Conservation (phyloP, 2,113 vertebrate species). For the Callaeas wilsoni region DNA sequence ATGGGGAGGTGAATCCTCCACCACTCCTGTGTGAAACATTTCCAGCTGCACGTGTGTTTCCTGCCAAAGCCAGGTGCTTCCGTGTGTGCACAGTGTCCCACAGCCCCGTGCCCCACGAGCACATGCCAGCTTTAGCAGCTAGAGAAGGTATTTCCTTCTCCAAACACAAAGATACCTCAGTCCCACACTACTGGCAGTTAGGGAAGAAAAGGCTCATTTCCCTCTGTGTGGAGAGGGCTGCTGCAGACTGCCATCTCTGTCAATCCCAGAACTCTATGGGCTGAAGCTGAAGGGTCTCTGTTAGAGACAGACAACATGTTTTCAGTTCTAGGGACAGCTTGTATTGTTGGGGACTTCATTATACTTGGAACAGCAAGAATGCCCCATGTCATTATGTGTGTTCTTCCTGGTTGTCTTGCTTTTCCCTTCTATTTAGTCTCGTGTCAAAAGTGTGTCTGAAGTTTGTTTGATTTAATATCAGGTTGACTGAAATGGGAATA, state of each 20-base stretch:
- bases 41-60: not conserved
- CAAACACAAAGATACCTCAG: not conserved
- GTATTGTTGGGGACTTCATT: not conserved
- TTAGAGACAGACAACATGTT: not conserved
- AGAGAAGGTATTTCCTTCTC: not conserved
- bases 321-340: not conserved
- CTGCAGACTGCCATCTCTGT: not conserved
- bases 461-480: not conserved
- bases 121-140: not conserved
- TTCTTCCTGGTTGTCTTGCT: not conserved
- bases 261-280: not conserved
- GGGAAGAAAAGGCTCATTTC: not conserved
- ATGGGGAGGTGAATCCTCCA: not conserved
- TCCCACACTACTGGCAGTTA: not conserved
- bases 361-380: not conserved
- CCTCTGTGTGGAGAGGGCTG: not conserved
- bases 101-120: not conserved
- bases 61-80: not conserved
- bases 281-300: not conserved
- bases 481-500: not conserved
- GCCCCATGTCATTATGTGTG: not conserved
- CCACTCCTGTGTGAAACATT: not conserved
- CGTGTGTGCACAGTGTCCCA: accelerated
- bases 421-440: not conserved
- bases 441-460: not conserved